Conservation (phyloP, 1,140 invertebrate species). For the Rhagoletis zephyria region DNA sequence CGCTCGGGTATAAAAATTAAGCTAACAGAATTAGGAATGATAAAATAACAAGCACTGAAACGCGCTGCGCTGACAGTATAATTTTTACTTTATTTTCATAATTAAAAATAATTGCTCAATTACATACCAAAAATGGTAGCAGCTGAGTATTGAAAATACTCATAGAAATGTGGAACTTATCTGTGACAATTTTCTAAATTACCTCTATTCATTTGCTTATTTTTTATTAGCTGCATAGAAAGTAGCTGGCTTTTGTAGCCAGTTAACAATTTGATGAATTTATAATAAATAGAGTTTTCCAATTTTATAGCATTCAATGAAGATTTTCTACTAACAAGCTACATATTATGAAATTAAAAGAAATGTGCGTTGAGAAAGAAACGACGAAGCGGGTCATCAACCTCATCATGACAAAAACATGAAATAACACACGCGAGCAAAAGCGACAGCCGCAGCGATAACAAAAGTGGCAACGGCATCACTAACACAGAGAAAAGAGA, state of each 20-base stretch:
- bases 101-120: constrained; percentile 39
- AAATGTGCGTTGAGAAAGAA: neutral
- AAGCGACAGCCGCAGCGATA: too few relatives aligned
- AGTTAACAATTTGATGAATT: neutral
- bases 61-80: neutral
- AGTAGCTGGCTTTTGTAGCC: neutral
- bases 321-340: neutral
- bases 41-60: neutral
- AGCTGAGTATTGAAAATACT: neutral
- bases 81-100: constrained; percentile 24
- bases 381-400: neutral
- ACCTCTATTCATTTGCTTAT: constrained; percentile 8
- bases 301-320: neutral
- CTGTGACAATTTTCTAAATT: constrained; percentile 4
- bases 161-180: neutral
- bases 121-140: constrained; percentile 21
- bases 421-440: neutral
- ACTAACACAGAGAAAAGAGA: neutral
- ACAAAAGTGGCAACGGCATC: neutral
- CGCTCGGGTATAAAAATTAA: neutral
- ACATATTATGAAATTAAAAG: neutral
- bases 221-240: neutral
- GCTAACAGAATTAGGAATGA: neutral
- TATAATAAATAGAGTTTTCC: neutral
- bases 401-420: neutral